Conservation (phyloP, 2,888 invertebrate species). For the Encarsia formosa region DNA sequence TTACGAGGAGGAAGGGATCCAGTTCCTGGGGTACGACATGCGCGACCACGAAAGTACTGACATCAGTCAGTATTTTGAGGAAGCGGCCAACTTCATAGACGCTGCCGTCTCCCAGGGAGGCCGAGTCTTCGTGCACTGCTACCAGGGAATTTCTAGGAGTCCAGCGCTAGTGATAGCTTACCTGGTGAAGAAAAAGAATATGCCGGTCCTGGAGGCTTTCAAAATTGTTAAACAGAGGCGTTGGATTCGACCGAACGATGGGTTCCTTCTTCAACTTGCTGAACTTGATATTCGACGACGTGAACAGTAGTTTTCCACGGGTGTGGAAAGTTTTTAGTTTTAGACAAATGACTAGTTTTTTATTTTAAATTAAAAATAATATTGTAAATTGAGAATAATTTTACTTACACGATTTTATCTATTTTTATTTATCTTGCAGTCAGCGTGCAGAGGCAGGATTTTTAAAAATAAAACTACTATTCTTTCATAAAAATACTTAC, state of each 20-base stretch:
- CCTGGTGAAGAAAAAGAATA: slow-evolving; percentile 73
- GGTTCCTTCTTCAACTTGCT: slow-evolving; percentile 74
- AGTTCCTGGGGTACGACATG: slow-evolving; percentile 76
- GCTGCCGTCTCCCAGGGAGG: slow-evolving; percentile 68
- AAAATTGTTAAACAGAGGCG: slow-evolving; percentile 66
- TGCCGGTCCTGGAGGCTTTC: slow-evolving; percentile 72
- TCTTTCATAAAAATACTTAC: too few species aligned
- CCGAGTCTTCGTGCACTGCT: slow-evolving; percentile 74
- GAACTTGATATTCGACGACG: slow-evolving; percentile 56
- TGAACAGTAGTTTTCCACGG: slow-evolving; percentile 38
- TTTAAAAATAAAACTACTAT: too few species aligned
- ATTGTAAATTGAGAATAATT: too few species aligned
- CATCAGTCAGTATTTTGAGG: slow-evolving; percentile 76
- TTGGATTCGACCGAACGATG: slow-evolving; percentile 74
- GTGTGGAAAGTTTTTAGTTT: too few species aligned
- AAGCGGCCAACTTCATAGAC: slow-evolving; percentile 77
- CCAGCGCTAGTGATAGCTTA: slow-evolving; percentile 77
- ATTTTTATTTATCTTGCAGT: too few species aligned
- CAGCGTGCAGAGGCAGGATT: too few species aligned
- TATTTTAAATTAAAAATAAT: too few species aligned
- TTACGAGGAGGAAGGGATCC: slow-evolving; percentile 66
- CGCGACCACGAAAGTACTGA: slow-evolving; percentile 75
- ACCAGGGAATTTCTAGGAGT: slow-evolving; percentile 78
- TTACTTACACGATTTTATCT: too few species aligned
- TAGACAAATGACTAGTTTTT: too few species aligned